A percentile compares a stretch with the other conserved stretches of the same genome.
These are phyloP conservation scores for Xenus cinereus DNA, from an alignment of 2,113 vertebrate species.

Conservation along the genomic window DNA sequence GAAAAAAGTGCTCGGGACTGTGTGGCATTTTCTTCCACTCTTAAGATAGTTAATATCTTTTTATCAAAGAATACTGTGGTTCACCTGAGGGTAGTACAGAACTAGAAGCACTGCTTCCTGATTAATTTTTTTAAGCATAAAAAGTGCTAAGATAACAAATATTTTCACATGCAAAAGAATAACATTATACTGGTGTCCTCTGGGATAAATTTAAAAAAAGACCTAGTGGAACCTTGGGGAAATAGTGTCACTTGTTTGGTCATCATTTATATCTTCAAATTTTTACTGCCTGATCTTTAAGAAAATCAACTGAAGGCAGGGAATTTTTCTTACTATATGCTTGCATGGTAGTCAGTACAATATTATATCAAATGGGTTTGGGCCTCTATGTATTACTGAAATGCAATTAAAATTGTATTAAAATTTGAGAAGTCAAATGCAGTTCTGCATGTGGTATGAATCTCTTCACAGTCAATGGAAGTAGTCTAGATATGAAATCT, in stretches of 20 bases:
- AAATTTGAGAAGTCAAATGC: not conserved
- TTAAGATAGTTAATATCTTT: not conserved
- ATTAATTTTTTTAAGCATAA: not conserved
- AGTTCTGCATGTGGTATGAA: not conserved
- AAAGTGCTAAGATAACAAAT: not conserved
- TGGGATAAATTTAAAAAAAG: not conserved
- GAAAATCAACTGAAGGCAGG: not conserved
- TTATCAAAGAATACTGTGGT: not conserved
- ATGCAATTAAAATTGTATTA: not conserved
- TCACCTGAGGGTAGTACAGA: not conserved
- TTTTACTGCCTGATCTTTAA: not conserved
- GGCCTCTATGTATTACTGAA: not conserved
- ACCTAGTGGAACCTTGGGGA: not conserved
- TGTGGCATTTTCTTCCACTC: not conserved
- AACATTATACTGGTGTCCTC: not conserved
- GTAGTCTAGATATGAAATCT: not conserved
- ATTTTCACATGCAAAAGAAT: not conserved
- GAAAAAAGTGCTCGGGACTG: not conserved
- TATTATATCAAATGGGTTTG: not conserved
- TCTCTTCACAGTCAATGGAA: not conserved
- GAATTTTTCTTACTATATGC: not conserved
- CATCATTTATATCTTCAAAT: not conserved
- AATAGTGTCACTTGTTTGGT: not conserved
- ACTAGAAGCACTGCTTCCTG: not conserved
- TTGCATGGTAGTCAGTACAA: not conserved